A percentile compares a stretch with the other conserved stretches of the same genome.
Conservation (phyloP, 2,888 invertebrate genomes). For the Hydrotaea cyrtoneurina region DNA sequence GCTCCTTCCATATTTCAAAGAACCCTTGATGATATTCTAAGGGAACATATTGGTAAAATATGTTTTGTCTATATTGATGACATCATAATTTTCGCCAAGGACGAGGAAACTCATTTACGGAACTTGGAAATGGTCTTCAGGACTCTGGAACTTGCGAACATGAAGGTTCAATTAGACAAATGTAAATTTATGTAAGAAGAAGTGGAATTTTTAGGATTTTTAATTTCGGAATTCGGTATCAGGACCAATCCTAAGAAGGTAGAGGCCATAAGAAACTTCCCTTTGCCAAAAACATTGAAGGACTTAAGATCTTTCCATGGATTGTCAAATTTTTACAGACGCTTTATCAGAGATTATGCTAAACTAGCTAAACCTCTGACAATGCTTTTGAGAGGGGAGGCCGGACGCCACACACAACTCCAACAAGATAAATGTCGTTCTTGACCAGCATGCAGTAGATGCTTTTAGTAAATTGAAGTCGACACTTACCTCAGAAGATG, state of each 20-base stretch:
- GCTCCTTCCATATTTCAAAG: too few species aligned
- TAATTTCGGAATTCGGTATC: conserved; percentile 34
- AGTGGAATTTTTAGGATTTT: conserved; percentile 49
- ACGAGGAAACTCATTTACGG: conserved; percentile 28
- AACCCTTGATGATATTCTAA: too few species aligned
- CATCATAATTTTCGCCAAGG: conserved; percentile 50
- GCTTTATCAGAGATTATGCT: too few species aligned
- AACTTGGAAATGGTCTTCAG: conserved; percentile 28
- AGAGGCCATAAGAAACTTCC: background rate
- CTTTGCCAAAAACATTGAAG: conserved; percentile 21
- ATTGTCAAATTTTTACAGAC: conserved; percentile 53
- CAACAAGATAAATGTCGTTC: background rate
- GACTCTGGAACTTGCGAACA: conserved; percentile 35
- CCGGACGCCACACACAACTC: conserved; percentile 32
- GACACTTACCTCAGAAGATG: conserved; percentile 4
- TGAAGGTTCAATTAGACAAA: conserved; percentile 48
- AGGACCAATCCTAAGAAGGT: conserved; percentile 12
- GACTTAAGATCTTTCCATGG: conserved; percentile 58
- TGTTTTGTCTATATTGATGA: conserved; percentile 35
- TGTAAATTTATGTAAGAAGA: conserved; percentile 41
- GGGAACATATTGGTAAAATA: conserved; percentile 39
- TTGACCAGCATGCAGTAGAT: conserved; percentile 19
- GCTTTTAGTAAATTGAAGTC: conserved; percentile 38
- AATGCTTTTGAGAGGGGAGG: conserved; percentile 47
- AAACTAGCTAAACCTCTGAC: too few species aligned